Evolutionary conservation across 1,140 invertebrate genomes (phyloP).

Genomic region (Spodoptera litura): DNA sequence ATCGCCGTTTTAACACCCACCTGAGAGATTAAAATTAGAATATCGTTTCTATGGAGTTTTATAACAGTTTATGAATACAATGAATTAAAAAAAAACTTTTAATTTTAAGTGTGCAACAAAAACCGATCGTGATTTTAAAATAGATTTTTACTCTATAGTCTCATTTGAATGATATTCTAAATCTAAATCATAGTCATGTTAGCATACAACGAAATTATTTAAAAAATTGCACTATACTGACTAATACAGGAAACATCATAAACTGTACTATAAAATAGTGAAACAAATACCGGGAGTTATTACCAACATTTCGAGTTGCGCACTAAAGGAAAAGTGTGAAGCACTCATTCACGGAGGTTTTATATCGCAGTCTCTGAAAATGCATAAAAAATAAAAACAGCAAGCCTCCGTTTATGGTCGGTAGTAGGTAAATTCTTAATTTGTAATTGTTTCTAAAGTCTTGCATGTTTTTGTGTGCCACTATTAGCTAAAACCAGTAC

Average conservation of each 20-base stretch:
- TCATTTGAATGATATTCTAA: too few species aligned
- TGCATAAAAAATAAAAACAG: constrained; percentile 14
- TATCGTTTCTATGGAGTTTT: too few species aligned
- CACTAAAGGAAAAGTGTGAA: constrained; percentile 32
- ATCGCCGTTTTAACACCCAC: too few species aligned
- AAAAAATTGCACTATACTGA: constrained; percentile 2
- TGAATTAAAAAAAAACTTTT: too few species aligned
- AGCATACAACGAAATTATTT: not conserved
- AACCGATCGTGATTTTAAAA: too few species aligned
- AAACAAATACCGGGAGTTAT: constrained; percentile 20
- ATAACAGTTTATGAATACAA: too few species aligned
- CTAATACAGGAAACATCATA: not conserved
- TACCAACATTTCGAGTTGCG: constrained; percentile 20
- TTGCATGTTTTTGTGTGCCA: not conserved
- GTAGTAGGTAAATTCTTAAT: constrained; percentile 23
- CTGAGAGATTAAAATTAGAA: too few species aligned
- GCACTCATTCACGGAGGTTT: constrained; percentile 27
- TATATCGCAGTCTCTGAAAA: constrained; percentile 25
- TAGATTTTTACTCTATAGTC: too few species aligned
- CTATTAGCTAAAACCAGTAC: not conserved
- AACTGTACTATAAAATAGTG: constrained; percentile 13
- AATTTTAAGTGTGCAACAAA: too few species aligned
- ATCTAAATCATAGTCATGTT: not conserved
- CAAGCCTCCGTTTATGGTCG: constrained; percentile 2
- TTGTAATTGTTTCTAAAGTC: not conserved